Evolutionary conservation across 1,140 invertebrate species (phyloP).

Genomic region (Tribolium madens): DNA sequence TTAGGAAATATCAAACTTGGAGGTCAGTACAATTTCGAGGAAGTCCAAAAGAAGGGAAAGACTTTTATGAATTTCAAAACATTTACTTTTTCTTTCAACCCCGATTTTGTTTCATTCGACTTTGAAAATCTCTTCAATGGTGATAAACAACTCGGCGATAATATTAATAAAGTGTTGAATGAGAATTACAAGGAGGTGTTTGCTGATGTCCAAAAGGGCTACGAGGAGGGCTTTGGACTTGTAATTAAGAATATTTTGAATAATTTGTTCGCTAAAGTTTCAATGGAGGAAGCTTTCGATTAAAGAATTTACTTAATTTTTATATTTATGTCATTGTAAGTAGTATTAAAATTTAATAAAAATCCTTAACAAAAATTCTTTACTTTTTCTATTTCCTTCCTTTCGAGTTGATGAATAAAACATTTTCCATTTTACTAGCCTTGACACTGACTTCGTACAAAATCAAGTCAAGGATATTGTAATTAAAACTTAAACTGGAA

Average conservation of each 20-base stretch:
- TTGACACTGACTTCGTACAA: too few species aligned
- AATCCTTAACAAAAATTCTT: too few species aligned
- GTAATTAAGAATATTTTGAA: slow-evolving; percentile 65
- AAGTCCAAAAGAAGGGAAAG: not conserved
- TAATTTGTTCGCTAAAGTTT: slow-evolving; percentile 65
- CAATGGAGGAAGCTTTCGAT: slow-evolving; percentile 61
- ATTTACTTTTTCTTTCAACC: not conserved
- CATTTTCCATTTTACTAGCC: too few species aligned
- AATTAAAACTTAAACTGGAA: too few species aligned
- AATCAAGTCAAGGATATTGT: too few species aligned
- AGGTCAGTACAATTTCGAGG: not conserved
- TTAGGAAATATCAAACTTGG: not conserved
- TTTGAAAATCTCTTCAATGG: slow-evolving; percentile 55
- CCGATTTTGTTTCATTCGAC: slow-evolving; percentile 19
- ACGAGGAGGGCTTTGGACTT: slow-evolving; percentile 62
- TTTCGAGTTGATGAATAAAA: too few species aligned
- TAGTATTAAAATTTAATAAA: too few species aligned
- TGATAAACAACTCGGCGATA: slow-evolving; percentile 49
- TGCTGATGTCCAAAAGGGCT: slow-evolving; percentile 49
- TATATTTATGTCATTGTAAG: not conserved
- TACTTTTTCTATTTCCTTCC: too few species aligned
- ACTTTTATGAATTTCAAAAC: not conserved
- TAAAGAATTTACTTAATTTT: not conserved
- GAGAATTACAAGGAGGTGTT: slow-evolving; percentile 56
- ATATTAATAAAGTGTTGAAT: slow-evolving; percentile 53